phyloP scores from a whole-genome alignment of 2,797 vertebrate genomes.

The Rhabdophis nuchalis region DNA sequence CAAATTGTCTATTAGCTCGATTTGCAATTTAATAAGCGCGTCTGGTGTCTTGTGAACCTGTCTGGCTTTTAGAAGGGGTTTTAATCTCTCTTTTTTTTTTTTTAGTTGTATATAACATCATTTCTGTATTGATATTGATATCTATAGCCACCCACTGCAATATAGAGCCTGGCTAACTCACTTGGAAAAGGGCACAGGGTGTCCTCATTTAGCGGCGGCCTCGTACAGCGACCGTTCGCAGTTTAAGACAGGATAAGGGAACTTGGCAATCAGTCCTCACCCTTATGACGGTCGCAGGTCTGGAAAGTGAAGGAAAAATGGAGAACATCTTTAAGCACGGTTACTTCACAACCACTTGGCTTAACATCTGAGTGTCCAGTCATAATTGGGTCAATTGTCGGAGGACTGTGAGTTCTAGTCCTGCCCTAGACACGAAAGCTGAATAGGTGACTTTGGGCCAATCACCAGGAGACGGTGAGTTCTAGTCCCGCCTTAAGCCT shows the following conservation, averaged over 20 bases:
- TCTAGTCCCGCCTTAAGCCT: too few species aligned
- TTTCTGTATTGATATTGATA: neutral
- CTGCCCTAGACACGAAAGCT: too few species aligned
- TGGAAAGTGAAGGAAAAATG: neutral
- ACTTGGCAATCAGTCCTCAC: neutral
- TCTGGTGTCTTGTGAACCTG: neutral
- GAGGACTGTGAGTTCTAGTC: too few species aligned
- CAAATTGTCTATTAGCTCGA: neutral
- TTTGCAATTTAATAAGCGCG: neutral
- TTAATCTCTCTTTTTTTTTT: neutral
- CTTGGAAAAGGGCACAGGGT: neutral
- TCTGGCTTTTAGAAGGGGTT: neutral
- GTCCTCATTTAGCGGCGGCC: neutral
- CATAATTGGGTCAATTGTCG: too few species aligned
- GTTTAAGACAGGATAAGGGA: neutral
- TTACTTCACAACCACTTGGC: neutral
- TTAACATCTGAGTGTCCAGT: neutral
- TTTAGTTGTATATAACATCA: neutral
- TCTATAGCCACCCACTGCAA: neutral
- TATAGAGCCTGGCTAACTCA: neutral
- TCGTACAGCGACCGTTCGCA: neutral
- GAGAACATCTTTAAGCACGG: neutral
- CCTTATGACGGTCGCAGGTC: neutral
- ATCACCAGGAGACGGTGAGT: too few species aligned
- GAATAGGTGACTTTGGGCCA: too few species aligned